Evolutionary conservation across 2,888 invertebrate species (phyloP), one percentile per base, ranked within the genome.

Genomic region (Tanytarsus gracilentus): DNA sequence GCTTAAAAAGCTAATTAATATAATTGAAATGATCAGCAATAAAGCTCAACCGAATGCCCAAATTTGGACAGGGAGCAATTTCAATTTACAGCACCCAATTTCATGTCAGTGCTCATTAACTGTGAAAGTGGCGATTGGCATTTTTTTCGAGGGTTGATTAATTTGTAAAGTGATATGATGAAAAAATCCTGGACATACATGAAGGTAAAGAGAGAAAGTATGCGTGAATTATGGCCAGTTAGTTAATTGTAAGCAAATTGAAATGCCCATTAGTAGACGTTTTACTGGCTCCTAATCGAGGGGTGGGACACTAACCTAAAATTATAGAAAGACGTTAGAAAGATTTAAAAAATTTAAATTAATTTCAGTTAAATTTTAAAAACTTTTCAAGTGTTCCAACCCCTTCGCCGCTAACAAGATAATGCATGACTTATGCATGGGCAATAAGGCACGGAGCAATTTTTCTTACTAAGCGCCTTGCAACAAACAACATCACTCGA

Each of bases 231-330:
- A 40, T 40, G 14, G 40, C 7, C 40, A 16, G 11, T 16, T 40
- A 18, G 49, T 49, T 49, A 49, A 49, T 49, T 49, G 49, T 49
- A 49, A 49, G 49, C 49, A 49, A 49, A 49, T 49, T 49, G 49
- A 49, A 49, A 44, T 7, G 44, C n/a, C 36, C 7, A 36, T 36
- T 36, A 36, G n/a, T n/a, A n/a, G n/a, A n/a, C n/a, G n/a, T n/a
- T n/a, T n/a, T n/a, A n/a, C n/a, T n/a, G n/a, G n/a, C n/a, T n/a
- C n/a, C n/a, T n/a, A n/a, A n/a, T n/a, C n/a, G n/a, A n/a, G n/a
- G n/a, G n/a, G n/a, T n/a, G n/a, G n/a, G n/a, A n/a, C n/a, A 44
- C 18, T 23, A 23, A 18, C 21, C 16, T 40, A 21, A 18, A 44
- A 9, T 18, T 44, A 44, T 44, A 23, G 18, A 18, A 44, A 44